These are phyloP conservation scores for Teleopsis dalmanni DNA, from an alignment of 1,140 invertebrate genomes.

Conservation along the genomic window DNA sequence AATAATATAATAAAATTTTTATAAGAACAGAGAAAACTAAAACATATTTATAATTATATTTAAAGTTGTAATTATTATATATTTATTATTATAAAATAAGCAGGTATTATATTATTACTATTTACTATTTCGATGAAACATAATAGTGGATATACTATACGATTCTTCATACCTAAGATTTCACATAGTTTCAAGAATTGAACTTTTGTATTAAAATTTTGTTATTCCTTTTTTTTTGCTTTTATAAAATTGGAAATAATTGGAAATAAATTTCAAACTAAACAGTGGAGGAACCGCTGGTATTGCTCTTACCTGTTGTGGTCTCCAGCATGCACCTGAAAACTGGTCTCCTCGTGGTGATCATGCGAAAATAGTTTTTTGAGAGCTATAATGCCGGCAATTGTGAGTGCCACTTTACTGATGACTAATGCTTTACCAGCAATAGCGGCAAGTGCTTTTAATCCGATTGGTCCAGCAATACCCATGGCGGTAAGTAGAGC, in stretches of 20 bases:
- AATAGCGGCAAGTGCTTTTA: constrained; percentile 58
- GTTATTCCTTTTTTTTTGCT: too few relatives aligned
- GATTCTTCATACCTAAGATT: too few relatives aligned
- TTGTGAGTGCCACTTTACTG: constrained; percentile 60
- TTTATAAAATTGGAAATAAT: too few relatives aligned
- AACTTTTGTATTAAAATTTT: too few relatives aligned
- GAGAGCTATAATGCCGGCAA: constrained; percentile 59
- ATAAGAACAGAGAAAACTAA: constrained; percentile 29
- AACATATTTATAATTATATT: constrained; percentile 21
- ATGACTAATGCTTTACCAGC: constrained; percentile 60
- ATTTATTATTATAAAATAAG: too few relatives aligned
- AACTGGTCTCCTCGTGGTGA: constrained; percentile 51
- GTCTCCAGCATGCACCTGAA: constrained; percentile 58
- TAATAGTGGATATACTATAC: too few relatives aligned
- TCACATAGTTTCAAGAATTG: too few relatives aligned
- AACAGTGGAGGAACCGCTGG: too few relatives aligned
- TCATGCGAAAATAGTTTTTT: constrained; percentile 62
- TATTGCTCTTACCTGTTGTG: constrained; percentile 55
- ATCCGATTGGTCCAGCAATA: constrained; percentile 50
- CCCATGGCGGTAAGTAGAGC: constrained; percentile 57
- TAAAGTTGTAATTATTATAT: too few relatives aligned
- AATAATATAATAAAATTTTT: constrained; percentile 26
- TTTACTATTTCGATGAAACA: too few relatives aligned
- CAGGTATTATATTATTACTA: too few relatives aligned
- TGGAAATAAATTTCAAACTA: too few relatives aligned